These are phyloP conservation scores for Belonocnema kinseyi DNA, from an alignment of 1,140 invertebrate species.

Conservation along the genomic window DNA sequence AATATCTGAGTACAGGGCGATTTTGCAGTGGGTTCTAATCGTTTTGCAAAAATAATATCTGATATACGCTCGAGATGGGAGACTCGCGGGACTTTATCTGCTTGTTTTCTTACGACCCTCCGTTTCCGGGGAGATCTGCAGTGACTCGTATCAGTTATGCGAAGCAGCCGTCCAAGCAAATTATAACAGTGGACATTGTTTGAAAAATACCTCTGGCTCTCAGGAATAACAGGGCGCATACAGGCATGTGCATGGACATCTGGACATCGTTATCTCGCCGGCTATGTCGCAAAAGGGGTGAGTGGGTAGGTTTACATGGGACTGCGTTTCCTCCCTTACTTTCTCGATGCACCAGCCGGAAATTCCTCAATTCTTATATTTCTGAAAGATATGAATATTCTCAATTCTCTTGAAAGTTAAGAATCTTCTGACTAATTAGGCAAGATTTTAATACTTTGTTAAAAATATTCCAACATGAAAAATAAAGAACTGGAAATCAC, in stretches of 20 bases:
- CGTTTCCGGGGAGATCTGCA: slow-evolving; percentile 51
- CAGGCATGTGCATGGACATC: slow-evolving; percentile 40
- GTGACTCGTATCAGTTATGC: slow-evolving; percentile 60
- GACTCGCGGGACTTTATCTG: slow-evolving; percentile 44
- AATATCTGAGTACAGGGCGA: too few relatives aligned
- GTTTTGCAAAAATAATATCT: too few relatives aligned
- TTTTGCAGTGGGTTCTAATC: too few relatives aligned
- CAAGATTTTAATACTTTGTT: not conserved
- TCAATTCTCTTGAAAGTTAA: not conserved
- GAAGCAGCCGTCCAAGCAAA: slow-evolving; percentile 63
- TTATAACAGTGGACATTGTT: slow-evolving; percentile 66
- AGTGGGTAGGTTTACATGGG: slow-evolving; percentile 54
- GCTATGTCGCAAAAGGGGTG: slow-evolving; percentile 50
- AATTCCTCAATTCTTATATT: slow-evolving; percentile 43
- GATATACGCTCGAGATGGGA: not conserved
- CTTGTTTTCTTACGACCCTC: slow-evolving; percentile 59
- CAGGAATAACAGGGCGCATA: slow-evolving; percentile 59
- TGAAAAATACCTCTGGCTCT: slow-evolving; percentile 64
- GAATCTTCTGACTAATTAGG: not conserved
- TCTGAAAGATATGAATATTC: slow-evolving; percentile 33
- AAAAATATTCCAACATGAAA: not conserved
- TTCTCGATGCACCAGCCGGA: slow-evolving; percentile 54
- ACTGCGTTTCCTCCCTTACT: slow-evolving; percentile 53
- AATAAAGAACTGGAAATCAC: not conserved
- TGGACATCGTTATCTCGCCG: slow-evolving; percentile 68